Evolutionary conservation across 2,888 invertebrate species (phyloP), one percentile per base, ranked within the genome.

Genomic region (Euplagia quadripunctaria): DNA sequence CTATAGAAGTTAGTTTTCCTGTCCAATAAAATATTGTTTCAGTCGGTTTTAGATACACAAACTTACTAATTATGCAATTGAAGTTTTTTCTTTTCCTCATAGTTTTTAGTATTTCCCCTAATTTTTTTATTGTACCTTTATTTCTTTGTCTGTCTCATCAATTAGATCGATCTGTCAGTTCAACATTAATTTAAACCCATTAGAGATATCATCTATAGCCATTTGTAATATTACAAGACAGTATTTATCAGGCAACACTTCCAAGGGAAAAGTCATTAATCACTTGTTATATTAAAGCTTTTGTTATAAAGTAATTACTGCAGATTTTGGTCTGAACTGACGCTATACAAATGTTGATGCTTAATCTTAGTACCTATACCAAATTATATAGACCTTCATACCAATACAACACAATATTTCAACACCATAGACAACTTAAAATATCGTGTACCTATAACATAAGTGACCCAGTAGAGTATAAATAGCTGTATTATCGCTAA

Each of bases 211-310:
- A 61, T 31, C 31, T 61, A 61, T 14, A 31, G 42, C 63, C 43
- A 64, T 43, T 31, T 52, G 42, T 64, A 68, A 72, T 68, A 58
- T 71, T 8, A n/a, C 51, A 52, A 55, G n/a, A 66, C 31, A 61
- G 31, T 61, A 61, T 61, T 64, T 72, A 64, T 72, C 55, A 64
- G 46, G 58, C 31, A 64, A 64, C 20, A 64, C 17, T 20, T 20
- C 64, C 52, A 55, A 55, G 52, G 64, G 31, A 11, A 41, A 64
- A n/a, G 52, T 52, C 52, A 72, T 72, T 72, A 64, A 72, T 72
- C 72, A 72, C 43, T 31, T 63, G 55, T 68, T n/a, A 67, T 68
- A 68, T 68, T 67, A 67, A 71, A 61, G 67, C 16, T 61, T 16
- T 68, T 68, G 17, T 64, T 64, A 64, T 68, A 17, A 55, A 4